Percentiles rank a stretch among this genome's conserved stretches.
Conservation (phyloP, 2,797 vertebrate species). For the Rhynchonycteris naso region DNA sequence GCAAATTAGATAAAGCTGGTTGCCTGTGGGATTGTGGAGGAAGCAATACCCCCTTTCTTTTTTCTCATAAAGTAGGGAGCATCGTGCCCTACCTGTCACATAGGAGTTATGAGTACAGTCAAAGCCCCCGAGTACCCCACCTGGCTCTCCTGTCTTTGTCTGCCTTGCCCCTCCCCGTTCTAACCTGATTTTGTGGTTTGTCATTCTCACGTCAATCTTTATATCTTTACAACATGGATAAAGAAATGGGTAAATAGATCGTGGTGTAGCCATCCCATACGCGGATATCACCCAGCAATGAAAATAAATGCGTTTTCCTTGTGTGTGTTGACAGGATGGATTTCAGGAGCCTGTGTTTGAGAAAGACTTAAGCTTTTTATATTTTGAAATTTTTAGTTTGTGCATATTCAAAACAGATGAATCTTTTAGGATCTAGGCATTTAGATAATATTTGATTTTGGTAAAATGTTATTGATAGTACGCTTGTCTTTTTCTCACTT, state of each 20-base stretch:
- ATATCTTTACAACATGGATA: neutral
- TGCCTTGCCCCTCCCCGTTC: neutral
- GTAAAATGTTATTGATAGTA: conserved; percentile 7
- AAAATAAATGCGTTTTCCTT: neutral
- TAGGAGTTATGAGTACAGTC: neutral
- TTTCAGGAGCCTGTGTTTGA: neutral
- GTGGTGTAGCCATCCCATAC: neutral
- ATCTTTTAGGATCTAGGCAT: neutral
- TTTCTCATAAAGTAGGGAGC: neutral
- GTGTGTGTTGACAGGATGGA: neutral
- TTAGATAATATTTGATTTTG: conserved; percentile 49
- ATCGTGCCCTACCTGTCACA: rapidly evolving
- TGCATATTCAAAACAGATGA: neutral
- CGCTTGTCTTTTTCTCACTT: neutral
- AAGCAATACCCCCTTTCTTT: neutral
- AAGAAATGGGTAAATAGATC: neutral
- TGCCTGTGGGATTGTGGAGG: neutral
- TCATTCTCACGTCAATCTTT: neutral
- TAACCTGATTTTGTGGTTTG: neutral
- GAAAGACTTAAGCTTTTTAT: neutral
- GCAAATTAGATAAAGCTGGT: neutral
- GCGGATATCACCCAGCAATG: neutral
- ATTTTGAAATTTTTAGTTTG: conserved; percentile 23
- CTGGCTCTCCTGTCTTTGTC: neutral
- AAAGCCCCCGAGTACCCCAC: rapidly evolving